Evolutionary conservation across 2,797 vertebrate species (phyloP).

Genomic region (Darevskia nairensis): DNA sequence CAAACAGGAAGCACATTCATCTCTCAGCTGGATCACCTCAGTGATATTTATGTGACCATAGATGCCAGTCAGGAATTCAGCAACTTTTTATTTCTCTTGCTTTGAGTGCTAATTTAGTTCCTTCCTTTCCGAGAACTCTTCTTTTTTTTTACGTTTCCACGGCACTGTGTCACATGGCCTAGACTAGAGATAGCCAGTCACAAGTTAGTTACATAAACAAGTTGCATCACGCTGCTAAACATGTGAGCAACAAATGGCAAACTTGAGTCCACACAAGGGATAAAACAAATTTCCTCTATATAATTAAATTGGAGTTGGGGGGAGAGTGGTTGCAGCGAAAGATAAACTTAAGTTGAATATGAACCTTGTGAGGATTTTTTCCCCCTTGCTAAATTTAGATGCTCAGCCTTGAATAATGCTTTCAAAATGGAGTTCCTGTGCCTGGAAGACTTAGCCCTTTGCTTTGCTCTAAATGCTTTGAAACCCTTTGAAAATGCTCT

Average conservation of each 20-base stretch:
- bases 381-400: not conserved
- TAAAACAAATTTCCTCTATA: conserved; percentile 18
- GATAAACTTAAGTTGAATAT: not conserved
- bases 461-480: no score
- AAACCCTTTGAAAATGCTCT: not conserved
- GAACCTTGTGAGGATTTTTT: not conserved
- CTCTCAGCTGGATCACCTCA: not conserved
- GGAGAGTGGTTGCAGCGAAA: not conserved
- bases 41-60: not conserved
- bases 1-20: not conserved
- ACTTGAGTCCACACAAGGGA: conserved; percentile 4
- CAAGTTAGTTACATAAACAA: conserved; percentile 36
- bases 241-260: conserved; percentile 32
- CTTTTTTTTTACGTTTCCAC: not conserved
- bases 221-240: conserved; percentile 34
- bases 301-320: not conserved
- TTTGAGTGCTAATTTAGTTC: conserved; percentile 16
- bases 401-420: not conserved
- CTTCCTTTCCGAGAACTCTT: not conserved
- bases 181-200: conserved; percentile 8
- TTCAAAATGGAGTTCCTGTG: not conserved
- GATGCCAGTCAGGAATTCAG: not conserved
- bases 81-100: not conserved
- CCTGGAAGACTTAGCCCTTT: not conserved
- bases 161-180: conserved; percentile 3